Percentiles rank a stretch among this genome's conserved stretches.
These are phyloP conservation scores for Drosophila sp. DNA, from an alignment of 1,140 invertebrate species.

Conservation along the genomic window DNA sequence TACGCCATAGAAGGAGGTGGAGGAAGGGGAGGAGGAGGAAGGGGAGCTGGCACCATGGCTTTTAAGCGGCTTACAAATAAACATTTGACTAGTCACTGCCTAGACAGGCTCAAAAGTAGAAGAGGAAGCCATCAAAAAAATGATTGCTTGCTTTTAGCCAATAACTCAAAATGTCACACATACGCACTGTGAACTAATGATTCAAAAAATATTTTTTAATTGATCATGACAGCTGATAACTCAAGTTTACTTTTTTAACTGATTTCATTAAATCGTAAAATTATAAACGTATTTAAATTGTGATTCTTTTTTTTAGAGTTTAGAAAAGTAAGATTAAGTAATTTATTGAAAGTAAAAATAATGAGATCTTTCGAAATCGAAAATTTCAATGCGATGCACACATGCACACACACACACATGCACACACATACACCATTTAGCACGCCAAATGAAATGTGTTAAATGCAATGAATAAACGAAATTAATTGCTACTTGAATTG, in stretches of 20 bases:
- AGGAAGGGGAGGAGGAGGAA: not conserved
- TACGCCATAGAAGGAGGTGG: not conserved
- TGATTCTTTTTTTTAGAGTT: not conserved
- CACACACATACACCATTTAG: not conserved
- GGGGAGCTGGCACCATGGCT: conserved; percentile 21
- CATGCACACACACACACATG: not conserved
- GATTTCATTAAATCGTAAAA: too few relatives aligned
- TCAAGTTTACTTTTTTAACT: not conserved
- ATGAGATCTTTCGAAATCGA: not conserved
- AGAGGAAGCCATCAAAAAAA: conserved; percentile 6
- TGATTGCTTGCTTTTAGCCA: conserved; percentile 52
- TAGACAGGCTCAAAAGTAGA: conserved; percentile 30
- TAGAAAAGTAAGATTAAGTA: not conserved
- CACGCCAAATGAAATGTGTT: conserved; percentile 28
- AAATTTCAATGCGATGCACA: conserved; percentile 3
- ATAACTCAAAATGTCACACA: conserved; percentile 61
- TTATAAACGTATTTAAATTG: too few relatives aligned
- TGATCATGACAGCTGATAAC: too few relatives aligned
- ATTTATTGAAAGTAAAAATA: conserved; percentile 7
- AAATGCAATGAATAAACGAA: conserved; percentile 45
- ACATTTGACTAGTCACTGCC: conserved; percentile 65
- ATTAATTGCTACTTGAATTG: conserved; percentile 50
- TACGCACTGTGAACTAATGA: conserved; percentile 1
- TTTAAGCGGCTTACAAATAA: conserved; percentile 68
- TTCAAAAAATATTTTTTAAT: not conserved